Evolutionary conservation across 1,140 invertebrate genomes (phyloP).

Genomic region (Colletes latitarsis): DNA sequence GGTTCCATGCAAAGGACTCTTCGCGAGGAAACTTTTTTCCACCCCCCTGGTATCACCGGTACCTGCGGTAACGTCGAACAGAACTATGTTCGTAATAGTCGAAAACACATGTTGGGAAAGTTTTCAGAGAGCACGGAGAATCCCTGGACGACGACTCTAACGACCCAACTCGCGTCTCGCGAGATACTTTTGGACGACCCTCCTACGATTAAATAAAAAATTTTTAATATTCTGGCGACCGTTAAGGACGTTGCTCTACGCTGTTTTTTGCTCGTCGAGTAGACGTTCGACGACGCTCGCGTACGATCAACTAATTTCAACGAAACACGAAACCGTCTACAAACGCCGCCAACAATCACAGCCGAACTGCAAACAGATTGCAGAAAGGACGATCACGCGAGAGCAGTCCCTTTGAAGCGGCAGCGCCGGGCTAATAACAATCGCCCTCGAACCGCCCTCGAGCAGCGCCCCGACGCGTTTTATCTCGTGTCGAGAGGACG

Average conservation of each 20-base stretch:
- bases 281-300: no score
- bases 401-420: constrained; percentile 26
- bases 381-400: constrained; percentile 11
- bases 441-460: constrained; percentile 36
- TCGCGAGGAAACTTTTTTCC: constrained; percentile 12
- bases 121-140: no score
- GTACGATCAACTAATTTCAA: not conserved
- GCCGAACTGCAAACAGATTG: constrained; percentile 16
- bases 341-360: constrained; percentile 15
- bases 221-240: no score
- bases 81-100: not conserved
- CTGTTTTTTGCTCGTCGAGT: no score
- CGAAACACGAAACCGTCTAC: constrained; percentile 6
- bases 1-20: not conserved
- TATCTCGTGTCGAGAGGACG: constrained; percentile 49
- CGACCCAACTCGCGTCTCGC: no score
- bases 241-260: no score
- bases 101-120: no score
- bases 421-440: constrained; percentile 46
- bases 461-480: constrained; percentile 42
- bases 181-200: no score
- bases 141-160: no score
- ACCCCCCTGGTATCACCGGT: not conserved
- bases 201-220: no score
- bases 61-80: not conserved